Conservation (phyloP, 2,888 invertebrate species). For the Mimachlamys varia region DNA sequence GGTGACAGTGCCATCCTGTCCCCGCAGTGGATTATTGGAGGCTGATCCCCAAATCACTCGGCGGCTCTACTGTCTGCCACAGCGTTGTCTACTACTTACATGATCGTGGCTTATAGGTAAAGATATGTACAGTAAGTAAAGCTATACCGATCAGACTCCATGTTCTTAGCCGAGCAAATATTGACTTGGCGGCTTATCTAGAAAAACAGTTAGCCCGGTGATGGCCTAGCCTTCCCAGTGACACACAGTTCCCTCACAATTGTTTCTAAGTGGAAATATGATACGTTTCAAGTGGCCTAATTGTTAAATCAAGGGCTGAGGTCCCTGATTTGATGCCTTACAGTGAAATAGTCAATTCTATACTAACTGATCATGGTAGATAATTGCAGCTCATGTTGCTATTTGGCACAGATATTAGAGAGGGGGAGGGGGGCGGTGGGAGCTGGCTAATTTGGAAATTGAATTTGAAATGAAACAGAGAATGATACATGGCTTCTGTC, state of each 20-base stretch:
- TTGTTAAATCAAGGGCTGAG: slow-evolving; percentile 39
- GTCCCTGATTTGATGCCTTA: slow-evolving; percentile 29
- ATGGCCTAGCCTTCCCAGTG: background rate
- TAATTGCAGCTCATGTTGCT: slow-evolving; percentile 33
- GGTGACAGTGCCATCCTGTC: background rate
- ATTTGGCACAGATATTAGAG: background rate
- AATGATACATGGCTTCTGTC: slow-evolving; percentile 28
- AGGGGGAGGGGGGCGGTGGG: background rate
- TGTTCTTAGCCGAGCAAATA: slow-evolving; percentile 2
- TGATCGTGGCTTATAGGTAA: background rate
- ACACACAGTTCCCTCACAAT: slow-evolving; percentile 39
- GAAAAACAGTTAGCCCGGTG: slow-evolving; percentile 25
- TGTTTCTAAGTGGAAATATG: slow-evolving; percentile 40
- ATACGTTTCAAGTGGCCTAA: slow-evolving; percentile 41
- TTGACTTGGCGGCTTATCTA: slow-evolving; percentile 36
- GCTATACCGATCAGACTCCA: background rate
- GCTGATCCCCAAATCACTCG: background rate
- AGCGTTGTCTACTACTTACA: background rate
- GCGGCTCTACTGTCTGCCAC: background rate
- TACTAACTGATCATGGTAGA: slow-evolving; percentile 22
- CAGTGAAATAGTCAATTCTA: slow-evolving; percentile 40
- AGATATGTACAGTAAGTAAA: background rate
- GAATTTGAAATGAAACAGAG: slow-evolving; percentile 48
- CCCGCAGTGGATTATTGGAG: background rate
- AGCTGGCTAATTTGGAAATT: slow-evolving; percentile 37